phyloP scores from a whole-genome alignment of 2,888 invertebrate genomes.

The Callyntrura sp. region DNA sequence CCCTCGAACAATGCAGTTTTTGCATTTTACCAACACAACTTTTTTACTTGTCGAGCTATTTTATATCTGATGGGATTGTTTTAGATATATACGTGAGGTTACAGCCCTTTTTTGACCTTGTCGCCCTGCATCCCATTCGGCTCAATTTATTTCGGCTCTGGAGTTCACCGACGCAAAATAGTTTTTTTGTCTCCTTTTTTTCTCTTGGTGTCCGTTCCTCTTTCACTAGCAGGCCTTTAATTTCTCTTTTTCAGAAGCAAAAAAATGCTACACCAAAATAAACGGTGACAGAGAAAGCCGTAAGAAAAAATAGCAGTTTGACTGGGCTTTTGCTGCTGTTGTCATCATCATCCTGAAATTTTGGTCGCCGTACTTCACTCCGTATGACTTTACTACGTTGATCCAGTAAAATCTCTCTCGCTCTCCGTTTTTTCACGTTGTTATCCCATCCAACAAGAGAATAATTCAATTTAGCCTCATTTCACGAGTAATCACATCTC shows the following conservation, averaged over 20 bases:
- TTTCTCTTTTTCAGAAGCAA: conserved; percentile 15
- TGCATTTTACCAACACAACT: background rate
- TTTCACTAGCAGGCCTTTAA: conserved; percentile 28
- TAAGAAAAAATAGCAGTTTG: conserved; percentile 3
- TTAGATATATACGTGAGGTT: background rate
- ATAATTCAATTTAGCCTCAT: conserved; percentile 76
- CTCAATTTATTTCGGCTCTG: background rate
- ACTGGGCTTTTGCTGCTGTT: background rate
- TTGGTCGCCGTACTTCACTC: conserved; percentile 29
- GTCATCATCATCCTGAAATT: conserved; percentile 20
- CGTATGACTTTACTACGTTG: conserved; percentile 10
- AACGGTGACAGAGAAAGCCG: background rate
- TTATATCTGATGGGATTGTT: background rate
- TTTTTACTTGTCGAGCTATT: background rate
- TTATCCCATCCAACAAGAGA: conserved; percentile 45
- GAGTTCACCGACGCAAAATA: background rate
- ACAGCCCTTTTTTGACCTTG: conserved; percentile 47
- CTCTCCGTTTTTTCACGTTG: conserved; percentile 30
- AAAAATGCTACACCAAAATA: conserved; percentile 9
- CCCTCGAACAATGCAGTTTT: background rate
- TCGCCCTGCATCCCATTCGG: background rate
- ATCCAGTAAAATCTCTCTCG: conserved; percentile 41
- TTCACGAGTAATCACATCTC: conserved; percentile 75
- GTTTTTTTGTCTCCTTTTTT: background rate
- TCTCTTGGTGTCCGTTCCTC: background rate